Conservation (phyloP, 2,888 invertebrate genomes). For the Spodoptera picta region DNA sequence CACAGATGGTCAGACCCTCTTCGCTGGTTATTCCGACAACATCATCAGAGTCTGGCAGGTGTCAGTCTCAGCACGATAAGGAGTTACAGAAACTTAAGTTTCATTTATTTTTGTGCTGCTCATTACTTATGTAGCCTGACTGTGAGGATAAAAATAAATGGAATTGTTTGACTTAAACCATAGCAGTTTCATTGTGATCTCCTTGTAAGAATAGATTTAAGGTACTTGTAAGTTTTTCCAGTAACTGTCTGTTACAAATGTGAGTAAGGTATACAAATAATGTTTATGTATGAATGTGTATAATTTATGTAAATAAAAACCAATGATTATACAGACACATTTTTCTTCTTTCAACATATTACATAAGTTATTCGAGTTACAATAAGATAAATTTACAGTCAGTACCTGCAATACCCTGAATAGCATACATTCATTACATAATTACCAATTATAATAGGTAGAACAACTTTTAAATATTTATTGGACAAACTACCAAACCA, state of each 20-base stretch:
- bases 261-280: constrained; percentile 35
- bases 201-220: constrained; percentile 65
- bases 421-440: no score
- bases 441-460: no score
- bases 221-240: constrained; percentile 47
- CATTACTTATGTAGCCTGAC: constrained; percentile 48
- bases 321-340: constrained; percentile 54
- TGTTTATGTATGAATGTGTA: constrained; percentile 54
- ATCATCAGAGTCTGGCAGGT: constrained; percentile 99
- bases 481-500: no score
- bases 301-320: constrained; percentile 78
- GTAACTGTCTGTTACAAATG: constrained; percentile 46
- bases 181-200: constrained; percentile 83
- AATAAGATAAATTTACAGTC: constrained; percentile 10
- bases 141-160: constrained; percentile 85
- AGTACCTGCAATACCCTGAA: no score
- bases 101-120: constrained; percentile 86
- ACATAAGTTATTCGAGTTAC: constrained; percentile 29
- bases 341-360: constrained; percentile 54
- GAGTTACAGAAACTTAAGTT: constrained; percentile 68
- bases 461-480: no score
- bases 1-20: constrained; percentile 99
- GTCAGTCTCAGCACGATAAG: constrained; percentile 93
- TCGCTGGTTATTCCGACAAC: constrained; percentile 99
- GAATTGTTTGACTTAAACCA: constrained; percentile 71